Conservation (phyloP, 1,140 invertebrate genomes). For the Plutomurus gul region DNA sequence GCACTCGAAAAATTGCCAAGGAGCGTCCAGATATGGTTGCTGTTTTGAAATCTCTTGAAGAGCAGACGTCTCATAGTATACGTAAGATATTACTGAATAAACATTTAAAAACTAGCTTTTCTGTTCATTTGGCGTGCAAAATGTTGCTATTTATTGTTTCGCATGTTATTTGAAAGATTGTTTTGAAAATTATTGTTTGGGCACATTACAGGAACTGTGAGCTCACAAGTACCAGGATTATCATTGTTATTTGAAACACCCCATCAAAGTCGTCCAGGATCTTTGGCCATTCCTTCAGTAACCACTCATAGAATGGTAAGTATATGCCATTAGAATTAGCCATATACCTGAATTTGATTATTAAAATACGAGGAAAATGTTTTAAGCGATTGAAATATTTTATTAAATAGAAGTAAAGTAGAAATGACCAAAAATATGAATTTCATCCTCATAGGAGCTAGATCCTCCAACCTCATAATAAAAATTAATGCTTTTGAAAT, state of each 20-base stretch:
- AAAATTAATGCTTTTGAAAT: no score
- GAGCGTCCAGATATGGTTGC: constrained; percentile 69
- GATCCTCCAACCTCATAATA: no score
- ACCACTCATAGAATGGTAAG: constrained; percentile 46
- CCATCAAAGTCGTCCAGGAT: constrained; percentile 38
- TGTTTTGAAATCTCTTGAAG: constrained; percentile 61
- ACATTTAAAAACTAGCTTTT: background rate
- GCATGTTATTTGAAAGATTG: background rate
- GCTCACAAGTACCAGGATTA: constrained; percentile 51
- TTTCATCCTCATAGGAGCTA: no score
- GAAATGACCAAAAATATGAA: no score
- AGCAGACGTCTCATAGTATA: constrained; percentile 46
- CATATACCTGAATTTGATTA: background rate
- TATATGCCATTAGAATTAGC: background rate
- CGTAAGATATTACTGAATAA: background rate
- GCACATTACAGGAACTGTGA: constrained; percentile 48
- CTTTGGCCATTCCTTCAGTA: constrained; percentile 37
- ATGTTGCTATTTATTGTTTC: background rate
- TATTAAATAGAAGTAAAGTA: constrained; percentile 33
- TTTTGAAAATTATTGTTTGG: background rate
- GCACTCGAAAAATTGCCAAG: constrained; percentile 62
- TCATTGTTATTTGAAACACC: constrained; percentile 50
- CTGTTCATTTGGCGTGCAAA: background rate
- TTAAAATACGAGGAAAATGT: background rate
- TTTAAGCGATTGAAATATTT: background rate